phyloP scores from a whole-genome alignment of 2,888 invertebrate species.

The Cataglyphis altisquamis region DNA sequence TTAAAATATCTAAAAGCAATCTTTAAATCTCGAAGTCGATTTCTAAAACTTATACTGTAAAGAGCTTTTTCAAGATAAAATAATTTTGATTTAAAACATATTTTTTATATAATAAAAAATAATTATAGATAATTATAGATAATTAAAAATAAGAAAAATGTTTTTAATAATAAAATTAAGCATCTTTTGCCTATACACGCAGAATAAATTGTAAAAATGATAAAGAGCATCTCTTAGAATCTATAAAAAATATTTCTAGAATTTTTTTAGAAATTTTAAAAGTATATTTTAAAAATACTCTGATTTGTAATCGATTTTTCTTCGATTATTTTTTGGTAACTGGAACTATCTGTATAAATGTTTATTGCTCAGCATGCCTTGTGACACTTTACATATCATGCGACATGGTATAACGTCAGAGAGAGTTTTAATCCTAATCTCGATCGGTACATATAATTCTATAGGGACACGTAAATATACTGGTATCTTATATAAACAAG shows the following conservation, averaged over 20 bases:
- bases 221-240: not conserved
- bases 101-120: not conserved
- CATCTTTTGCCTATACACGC: not conserved
- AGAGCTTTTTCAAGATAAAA: not conserved
- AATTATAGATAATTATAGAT: not conserved
- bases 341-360: not conserved
- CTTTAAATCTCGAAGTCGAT: not conserved
- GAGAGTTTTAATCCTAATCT: constrained; percentile 43
- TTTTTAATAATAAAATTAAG: not conserved
- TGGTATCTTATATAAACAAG: constrained; percentile 74
- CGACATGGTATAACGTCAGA: constrained; percentile 22
- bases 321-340: not conserved
- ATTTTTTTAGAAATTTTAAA: not conserved
- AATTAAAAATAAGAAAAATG: not conserved
- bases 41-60: not conserved
- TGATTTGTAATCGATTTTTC: not conserved
- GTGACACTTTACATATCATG: not conserved
- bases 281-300: not conserved
- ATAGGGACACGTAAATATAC: constrained; percentile 60
- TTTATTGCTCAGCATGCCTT: not conserved
- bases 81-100: not conserved
- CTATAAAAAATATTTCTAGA: not conserved
- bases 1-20: not conserved
- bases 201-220: not conserved
- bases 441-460: constrained; percentile 39